phyloP scores from a whole-genome alignment of 1,140 invertebrate species.

The Papilio dardanus region DNA sequence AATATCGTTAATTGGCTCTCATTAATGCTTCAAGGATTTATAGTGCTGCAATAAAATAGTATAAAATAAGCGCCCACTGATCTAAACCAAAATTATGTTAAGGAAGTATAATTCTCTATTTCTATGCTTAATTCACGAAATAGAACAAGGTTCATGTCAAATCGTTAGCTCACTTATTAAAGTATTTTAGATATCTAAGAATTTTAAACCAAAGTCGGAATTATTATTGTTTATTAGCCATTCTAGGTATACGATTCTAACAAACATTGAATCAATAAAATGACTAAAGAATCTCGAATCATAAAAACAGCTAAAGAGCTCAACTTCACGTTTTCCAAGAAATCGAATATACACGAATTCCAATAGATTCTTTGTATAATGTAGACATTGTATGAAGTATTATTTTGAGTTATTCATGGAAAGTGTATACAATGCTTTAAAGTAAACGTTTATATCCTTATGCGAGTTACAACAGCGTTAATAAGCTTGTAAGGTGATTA shows the following conservation, averaged over 20 bases:
- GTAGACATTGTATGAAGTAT: background rate
- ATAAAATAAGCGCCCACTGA: background rate
- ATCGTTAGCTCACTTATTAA: background rate
- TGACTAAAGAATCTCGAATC: background rate
- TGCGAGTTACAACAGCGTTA: conserved; percentile 19
- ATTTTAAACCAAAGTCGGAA: background rate
- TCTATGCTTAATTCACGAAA: background rate
- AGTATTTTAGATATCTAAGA: background rate
- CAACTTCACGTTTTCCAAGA: background rate
- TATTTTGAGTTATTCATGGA: background rate
- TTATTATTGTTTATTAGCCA: too few species aligned
- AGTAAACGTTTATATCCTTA: conserved; percentile 10
- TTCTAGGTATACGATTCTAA: too few species aligned
- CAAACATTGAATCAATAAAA: background rate
- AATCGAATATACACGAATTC: background rate
- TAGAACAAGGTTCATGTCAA: background rate
- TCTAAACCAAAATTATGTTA: background rate
- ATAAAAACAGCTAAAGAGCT: background rate
- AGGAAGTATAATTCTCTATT: background rate
- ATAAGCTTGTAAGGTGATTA: conserved; percentile 24
- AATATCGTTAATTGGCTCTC: conserved; percentile 2
- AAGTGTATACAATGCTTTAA: background rate
- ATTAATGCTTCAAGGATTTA: background rate
- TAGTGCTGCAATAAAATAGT: background rate
- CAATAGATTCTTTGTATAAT: background rate